Evolutionary conservation across 2,113 vertebrate genomes (phyloP), one percentile per base, ranked within the genome.

Genomic region (Aegotheles bennettii): DNA sequence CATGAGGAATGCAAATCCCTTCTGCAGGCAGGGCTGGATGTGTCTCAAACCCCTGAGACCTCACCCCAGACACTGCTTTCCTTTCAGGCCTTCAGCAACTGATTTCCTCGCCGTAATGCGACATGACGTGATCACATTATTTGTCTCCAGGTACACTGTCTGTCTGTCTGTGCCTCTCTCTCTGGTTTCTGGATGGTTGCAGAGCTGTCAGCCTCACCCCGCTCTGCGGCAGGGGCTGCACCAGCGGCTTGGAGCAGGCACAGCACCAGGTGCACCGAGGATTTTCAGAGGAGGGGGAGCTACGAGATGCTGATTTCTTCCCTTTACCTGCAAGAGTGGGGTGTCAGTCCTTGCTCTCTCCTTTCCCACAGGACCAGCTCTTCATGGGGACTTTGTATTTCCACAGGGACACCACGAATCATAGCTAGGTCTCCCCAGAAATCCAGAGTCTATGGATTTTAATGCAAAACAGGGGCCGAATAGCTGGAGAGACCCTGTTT

Each of bases 1-100:
- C 80, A 9, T 4, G 68, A 43, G 69, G 64, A 89, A 33, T 9
- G 24, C 16, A 53, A 54, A 93, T 51, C 54, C 50, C 67, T 50
- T 26, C 59, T 67, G 31, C 79, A 76, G 75, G 47, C 85, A 76
- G 0, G 0, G 61, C 68, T 54, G 63, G 65, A 56, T 0, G 0
- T 33, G 57, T 70, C 65, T 67, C 83, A 74, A 35, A 25, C 28
- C 74, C 45, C 28, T 1, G 3, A 91, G 73, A 73, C 63, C 68
- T 84, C 68, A 65, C 3, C 53, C 33, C 78, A 95, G 84, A 79
- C 63, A 84, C 50, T 1, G 23, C 68, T 87, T 70, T 47, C 68
- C 85, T 67, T 87, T 57, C 92, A 95, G 77, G 43, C 87, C 60
- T 28, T 26, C 76, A 61, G 87, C 60, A 82, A 64, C 43, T 16